Evolutionary conservation across 2,797 vertebrate genomes (phyloP), one percentile per base, ranked within the genome.

Genomic region (Sciaenops ocellatus): DNA sequence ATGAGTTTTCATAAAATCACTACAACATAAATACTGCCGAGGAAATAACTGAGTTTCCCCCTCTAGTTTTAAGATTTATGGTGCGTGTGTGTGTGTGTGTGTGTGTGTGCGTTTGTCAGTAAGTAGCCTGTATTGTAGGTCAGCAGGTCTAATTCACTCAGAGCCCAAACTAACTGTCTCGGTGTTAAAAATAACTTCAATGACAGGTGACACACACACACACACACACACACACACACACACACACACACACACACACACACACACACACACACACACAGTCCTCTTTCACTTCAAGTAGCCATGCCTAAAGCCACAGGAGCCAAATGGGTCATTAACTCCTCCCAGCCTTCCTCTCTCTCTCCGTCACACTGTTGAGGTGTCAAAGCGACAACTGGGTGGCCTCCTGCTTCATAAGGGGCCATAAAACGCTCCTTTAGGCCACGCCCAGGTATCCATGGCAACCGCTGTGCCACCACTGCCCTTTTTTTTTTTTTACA

Each of bases 311-410:
- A 73, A 82, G 46, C 78, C 72, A 64, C 78, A 41, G 46, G 74
- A 81, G 76, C 73, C 87, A 89, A 85, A 87, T 79, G 73, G 83
- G 68, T 83, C 78, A 78, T 87, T 83, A 85, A 82, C 76, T 72
- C 63, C 51, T 67, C 22, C 34, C 60, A 3, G 52, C 20, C 55
- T 46, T 20, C 28, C 22, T 71, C 44, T 1, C 44, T 1, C 62
- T 7, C 69, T 71, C 78, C 4, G 1, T 69, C 75, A 56, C 38
- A 55, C 73, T 61, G 70, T 48, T 1, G 24, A 75, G 76, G 86
- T 84, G 85, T 87, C 73, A 67, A 64, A 61, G 78, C 5, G 52
- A 84, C 82, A 78, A 85, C 80, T 60, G 78, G 64, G 63, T 59
- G 83, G 62, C 73, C 74, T 87, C 63, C 0, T 54, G 62, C 76